A percentile compares a stretch with the other conserved stretches of the same genome.
Conservation (phyloP, 2,888 invertebrate species). For the Cryptus viduatorius region DNA sequence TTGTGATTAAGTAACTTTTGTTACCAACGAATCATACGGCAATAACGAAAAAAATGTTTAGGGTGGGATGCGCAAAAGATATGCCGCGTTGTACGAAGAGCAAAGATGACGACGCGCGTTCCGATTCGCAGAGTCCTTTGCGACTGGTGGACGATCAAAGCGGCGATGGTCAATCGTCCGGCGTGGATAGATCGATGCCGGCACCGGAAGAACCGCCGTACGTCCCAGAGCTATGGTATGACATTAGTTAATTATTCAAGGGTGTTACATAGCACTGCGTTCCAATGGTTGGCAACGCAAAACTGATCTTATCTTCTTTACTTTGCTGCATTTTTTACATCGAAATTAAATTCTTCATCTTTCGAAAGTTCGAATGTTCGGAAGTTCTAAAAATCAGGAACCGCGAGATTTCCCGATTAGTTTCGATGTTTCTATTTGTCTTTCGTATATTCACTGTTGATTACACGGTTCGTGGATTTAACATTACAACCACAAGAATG, state of each 20-base stretch:
- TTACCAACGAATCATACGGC: neutral
- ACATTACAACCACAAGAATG: neutral
- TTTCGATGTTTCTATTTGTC: neutral
- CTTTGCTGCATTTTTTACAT: neutral
- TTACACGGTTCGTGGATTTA: neutral
- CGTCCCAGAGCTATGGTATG: conserved; percentile 92
- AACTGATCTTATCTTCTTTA: conserved; percentile 12
- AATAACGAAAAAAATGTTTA: conserved; percentile 57
- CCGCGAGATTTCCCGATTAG: neutral
- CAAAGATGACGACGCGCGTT: conserved; percentile 83
- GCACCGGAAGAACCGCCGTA: conserved; percentile 92
- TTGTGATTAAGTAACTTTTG: neutral
- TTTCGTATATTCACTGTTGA: neutral
- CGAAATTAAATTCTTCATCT: neutral
- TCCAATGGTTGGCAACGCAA: neutral
- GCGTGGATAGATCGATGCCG: conserved; percentile 86
- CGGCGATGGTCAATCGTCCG: conserved; percentile 85
- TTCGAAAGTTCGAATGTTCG: neutral
- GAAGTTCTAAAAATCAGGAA: neutral
- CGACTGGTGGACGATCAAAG: conserved; percentile 80
- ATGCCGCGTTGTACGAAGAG: conserved; percentile 85
- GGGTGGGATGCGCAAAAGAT: conserved; percentile 83
- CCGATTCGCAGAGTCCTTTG: conserved; percentile 84
- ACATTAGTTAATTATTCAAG: neutral
- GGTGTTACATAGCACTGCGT: conserved; percentile 11